Conservation (phyloP, 2,113 vertebrate species). For the Alligator sinensis region DNA sequence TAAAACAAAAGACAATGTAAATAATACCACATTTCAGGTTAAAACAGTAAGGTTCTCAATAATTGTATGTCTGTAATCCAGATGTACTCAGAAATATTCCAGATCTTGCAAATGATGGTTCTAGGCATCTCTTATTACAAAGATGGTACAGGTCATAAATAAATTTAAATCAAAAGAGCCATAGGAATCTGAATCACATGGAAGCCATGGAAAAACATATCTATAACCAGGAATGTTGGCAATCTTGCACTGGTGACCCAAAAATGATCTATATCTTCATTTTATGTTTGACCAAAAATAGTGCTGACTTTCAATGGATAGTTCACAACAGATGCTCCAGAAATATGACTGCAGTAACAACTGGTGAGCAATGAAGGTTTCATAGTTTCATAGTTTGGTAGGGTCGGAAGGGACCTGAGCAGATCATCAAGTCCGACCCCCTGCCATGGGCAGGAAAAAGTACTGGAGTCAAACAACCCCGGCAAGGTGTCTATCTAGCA, state of each 20-base stretch:
- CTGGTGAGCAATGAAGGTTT: not conserved
- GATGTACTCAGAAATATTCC: not conserved
- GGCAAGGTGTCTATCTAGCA: too few species aligned
- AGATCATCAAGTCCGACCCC: too few species aligned
- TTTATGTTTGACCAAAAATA: not conserved
- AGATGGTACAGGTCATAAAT: rapidly evolving
- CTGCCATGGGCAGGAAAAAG: too few species aligned
- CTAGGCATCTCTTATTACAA: not conserved
- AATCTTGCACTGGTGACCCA: not conserved
- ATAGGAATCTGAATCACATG: not conserved
- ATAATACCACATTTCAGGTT: not conserved
- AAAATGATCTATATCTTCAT: not conserved
- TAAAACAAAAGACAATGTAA: not conserved
- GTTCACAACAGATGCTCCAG: not conserved
- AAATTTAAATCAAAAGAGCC: not conserved
- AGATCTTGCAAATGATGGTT: not conserved
- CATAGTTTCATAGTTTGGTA: not conserved
- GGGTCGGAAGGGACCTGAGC: too few species aligned
- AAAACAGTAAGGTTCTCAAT: not conserved
- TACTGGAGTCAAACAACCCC: too few species aligned
- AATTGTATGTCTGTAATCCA: not conserved
- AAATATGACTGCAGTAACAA: slow-evolving; percentile 2
- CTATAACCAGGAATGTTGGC: rapidly evolving
- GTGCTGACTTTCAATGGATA: not conserved
- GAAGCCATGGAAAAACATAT: not conserved